These are phyloP conservation scores for Xiphophorus maculatus DNA, from an alignment of 2,113 vertebrate genomes.

Conservation along the genomic window DNA sequence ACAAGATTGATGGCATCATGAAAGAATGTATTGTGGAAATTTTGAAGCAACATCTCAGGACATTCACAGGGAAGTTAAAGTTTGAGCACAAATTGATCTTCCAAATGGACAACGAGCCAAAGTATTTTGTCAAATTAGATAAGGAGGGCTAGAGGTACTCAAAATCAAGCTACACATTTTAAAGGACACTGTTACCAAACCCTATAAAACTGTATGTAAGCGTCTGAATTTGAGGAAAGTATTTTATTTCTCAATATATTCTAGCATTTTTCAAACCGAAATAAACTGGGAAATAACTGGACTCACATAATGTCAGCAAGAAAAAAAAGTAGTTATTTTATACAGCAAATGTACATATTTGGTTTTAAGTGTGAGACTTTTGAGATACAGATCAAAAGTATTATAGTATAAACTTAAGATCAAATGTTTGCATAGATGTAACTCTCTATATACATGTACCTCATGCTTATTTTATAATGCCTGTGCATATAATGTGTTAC, in stretches of 20 bases:
- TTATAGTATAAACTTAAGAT: not conserved
- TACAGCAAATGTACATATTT: not conserved
- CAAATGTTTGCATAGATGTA: not conserved
- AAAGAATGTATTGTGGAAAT: not conserved
- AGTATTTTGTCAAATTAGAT: no score
- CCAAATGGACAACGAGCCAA: no score
- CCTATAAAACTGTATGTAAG: no score
- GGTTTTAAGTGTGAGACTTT: not conserved
- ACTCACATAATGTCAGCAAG: not conserved
- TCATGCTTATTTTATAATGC: constrained; percentile 55
- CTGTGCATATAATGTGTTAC: constrained; percentile 59
- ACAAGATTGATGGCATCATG: no score
- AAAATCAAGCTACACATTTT: not conserved
- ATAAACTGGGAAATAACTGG: not conserved
- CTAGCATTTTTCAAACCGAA: not conserved
- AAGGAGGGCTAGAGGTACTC: no score
- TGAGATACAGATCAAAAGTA: not conserved
- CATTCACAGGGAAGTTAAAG: not conserved
- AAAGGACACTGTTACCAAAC: no score
- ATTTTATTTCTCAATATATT: not conserved
- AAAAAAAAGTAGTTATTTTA: not conserved
- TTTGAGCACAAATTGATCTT: not conserved
- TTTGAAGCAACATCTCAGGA: not conserved
- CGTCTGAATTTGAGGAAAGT: no score
- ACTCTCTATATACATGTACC: constrained; percentile 36